Evolutionary conservation across 2,888 invertebrate genomes (phyloP), one percentile per base, ranked within the genome.

Genomic region (Timema podura): DNA sequence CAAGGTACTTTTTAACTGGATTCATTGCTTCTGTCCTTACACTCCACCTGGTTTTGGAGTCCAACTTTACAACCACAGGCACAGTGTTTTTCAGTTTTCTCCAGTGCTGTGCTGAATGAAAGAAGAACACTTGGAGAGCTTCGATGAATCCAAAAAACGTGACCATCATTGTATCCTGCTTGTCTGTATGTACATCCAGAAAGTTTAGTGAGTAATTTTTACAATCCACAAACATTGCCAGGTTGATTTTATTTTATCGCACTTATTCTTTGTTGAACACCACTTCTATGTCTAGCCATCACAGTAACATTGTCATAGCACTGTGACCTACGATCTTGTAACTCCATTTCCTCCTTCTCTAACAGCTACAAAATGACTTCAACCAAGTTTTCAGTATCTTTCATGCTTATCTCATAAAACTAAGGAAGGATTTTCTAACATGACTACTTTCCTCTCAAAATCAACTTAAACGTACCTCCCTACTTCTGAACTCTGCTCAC

Each of bases 391-490:
- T 69, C 72, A 66, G 74, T 74, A 72, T 73, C 71, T 75, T 30
- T 75, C 51, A 72, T 71, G 68, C 72, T 70, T 72, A 75, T 71
- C 71, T 74, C 68, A 75, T 59, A 73, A 75, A 75, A 64, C 74
- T 75, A 59, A 76, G 68, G 72, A 75, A 75, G 64, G 73, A 74
- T 73, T 75, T 74, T 70, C 72, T 74, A 48, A 74, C 72, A 51
- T 66, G 65, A 74, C 74, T 68, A 71, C 72, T 68, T 72, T 70
- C 59, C 74, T 69, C 44, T 54, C 70, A 71, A 73, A 72, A 68
- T 76, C 71, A 72, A 75, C 69, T 72, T 75, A 73, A 15, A 70
- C 57, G 57, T 70, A 70, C n/a, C 46, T 65, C 8, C 1, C 49
- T 16, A 75, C 72, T 71, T 76, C 75, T 54, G 54, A 54, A n/a